Evolutionary conservation across 2,797 vertebrate genomes (phyloP).

Genomic region (Furcifer pardalis): DNA sequence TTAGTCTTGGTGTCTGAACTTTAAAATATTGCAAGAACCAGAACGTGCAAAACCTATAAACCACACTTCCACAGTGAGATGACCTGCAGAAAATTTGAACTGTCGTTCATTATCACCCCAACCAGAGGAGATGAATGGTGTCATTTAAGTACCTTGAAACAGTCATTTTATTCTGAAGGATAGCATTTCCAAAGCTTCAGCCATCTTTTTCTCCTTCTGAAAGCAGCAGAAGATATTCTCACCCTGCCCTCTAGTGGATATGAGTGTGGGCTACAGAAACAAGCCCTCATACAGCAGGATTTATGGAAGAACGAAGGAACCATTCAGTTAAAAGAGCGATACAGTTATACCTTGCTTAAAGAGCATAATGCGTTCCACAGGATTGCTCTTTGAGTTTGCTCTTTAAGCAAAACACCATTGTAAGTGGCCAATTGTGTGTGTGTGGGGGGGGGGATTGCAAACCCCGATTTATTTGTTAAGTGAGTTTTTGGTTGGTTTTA

Average conservation of each 20-base stretch:
- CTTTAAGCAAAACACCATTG: no score
- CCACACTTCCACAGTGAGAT: neutral
- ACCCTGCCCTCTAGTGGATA: slow-evolving; percentile 73
- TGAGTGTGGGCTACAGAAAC: slow-evolving; percentile 8
- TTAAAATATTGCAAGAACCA: neutral
- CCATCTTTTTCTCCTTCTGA: neutral
- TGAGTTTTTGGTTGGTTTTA: no score
- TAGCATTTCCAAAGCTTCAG: slow-evolving; percentile 38
- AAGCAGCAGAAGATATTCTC: slow-evolving; percentile 42
- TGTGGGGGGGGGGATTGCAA: no score
- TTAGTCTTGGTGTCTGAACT: neutral
- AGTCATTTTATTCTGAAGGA: slow-evolving; percentile 19
- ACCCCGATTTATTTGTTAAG: no score
- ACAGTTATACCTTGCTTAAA: no score
- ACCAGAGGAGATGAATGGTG: neutral
- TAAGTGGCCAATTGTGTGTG: no score
- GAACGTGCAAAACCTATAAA: neutral
- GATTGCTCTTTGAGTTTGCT: no score
- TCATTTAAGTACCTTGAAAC: slow-evolving; percentile 36
- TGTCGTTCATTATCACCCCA: neutral
- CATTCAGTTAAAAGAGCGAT: neutral
- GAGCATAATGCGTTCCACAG: no score
- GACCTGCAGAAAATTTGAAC: neutral
- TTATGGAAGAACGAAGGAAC: neutral
- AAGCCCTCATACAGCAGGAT: neutral